phyloP scores from a whole-genome alignment of 2,888 invertebrate genomes.

The Hesperia comma region DNA sequence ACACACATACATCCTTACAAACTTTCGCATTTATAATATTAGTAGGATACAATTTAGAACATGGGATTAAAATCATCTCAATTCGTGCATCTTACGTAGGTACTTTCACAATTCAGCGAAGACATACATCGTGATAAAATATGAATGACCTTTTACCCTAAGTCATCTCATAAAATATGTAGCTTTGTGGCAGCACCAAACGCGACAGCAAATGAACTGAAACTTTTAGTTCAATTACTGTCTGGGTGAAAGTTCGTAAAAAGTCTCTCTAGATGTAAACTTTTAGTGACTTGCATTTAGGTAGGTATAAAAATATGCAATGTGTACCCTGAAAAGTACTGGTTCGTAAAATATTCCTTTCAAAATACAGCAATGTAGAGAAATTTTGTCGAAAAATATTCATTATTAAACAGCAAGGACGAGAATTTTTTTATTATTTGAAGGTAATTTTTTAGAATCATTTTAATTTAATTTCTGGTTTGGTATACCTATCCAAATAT shows the following conservation, averaged over 20 bases:
- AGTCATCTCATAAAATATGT: constrained; percentile 46
- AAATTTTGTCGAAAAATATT: too few species aligned
- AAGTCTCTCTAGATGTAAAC: constrained; percentile 6
- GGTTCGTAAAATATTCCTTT: background rate
- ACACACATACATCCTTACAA: too few species aligned
- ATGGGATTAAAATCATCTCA: too few species aligned
- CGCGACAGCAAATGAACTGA: constrained; percentile 42
- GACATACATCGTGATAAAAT: constrained; percentile 36
- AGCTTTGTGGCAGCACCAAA: constrained; percentile 41
- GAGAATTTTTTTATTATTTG: too few species aligned
- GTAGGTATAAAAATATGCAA: background rate
- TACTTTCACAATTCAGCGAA: constrained; percentile 12
- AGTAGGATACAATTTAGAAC: too few species aligned
- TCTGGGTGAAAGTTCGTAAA: constrained; percentile 36
- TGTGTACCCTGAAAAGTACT: background rate
- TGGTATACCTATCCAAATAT: too few species aligned
- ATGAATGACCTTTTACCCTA: constrained; percentile 48
- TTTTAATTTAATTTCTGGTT: too few species aligned
- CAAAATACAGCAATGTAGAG: too few species aligned
- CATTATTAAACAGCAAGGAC: too few species aligned
- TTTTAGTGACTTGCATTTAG: background rate
- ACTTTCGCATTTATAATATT: too few species aligned
- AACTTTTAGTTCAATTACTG: constrained; percentile 43
- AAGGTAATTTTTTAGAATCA: too few species aligned
- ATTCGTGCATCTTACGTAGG: background rate